These are phyloP conservation scores for Lagenorhynchus albirostris DNA, from an alignment of 2,113 vertebrate species.

Conservation along the genomic window DNA sequence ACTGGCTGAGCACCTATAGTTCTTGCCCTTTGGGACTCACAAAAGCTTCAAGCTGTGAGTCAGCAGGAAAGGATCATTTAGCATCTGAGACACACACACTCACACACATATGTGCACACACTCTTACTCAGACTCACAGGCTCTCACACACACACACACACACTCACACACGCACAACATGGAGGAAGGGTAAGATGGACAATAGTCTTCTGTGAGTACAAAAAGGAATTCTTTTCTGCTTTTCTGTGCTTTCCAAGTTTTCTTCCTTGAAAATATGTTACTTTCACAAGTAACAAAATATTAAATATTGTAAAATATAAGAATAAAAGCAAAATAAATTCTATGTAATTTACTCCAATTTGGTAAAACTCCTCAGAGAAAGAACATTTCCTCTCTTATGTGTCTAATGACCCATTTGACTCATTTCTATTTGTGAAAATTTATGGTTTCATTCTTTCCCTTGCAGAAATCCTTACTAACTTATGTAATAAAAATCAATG, in stretches of 20 bases:
- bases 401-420: background rate
- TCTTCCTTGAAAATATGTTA: background rate
- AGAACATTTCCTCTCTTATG: background rate
- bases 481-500: background rate
- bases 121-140: background rate
- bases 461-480: background rate
- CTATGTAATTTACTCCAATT: background rate
- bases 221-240: background rate
- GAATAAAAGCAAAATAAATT: background rate
- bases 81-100: background rate
- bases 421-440: background rate
- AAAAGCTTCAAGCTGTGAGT: background rate
- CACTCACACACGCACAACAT: background rate
- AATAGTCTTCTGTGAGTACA: background rate
- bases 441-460: background rate
- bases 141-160: background rate
- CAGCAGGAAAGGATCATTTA: background rate
- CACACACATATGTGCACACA: background rate
- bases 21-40: background rate
- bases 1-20: background rate
- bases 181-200: background rate
- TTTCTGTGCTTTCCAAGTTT: background rate
- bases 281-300: background rate
- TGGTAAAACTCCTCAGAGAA: background rate
- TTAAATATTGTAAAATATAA: background rate